Evolutionary conservation across 2,113 vertebrate species (phyloP).

Genomic region (Oryzias curvinotus): DNA sequence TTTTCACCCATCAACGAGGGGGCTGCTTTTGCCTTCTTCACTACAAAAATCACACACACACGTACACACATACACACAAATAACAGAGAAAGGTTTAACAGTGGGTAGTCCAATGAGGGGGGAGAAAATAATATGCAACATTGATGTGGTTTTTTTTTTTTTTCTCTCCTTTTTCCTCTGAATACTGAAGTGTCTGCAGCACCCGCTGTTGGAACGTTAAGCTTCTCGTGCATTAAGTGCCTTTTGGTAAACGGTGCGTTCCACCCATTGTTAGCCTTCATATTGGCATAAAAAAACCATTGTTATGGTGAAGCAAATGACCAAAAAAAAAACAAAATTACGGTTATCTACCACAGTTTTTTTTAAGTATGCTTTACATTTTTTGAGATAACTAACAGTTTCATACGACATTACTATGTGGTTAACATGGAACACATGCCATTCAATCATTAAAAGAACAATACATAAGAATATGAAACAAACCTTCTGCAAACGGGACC

Average conservation of each 20-base stretch:
- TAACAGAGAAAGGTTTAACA: constrained; percentile 98
- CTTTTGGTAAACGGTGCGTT: constrained; percentile 46
- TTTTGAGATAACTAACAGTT: too few species aligned
- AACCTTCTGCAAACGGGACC: constrained; percentile 99
- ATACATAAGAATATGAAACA: constrained; percentile 70
- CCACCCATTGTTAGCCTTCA: too few species aligned
- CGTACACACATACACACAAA: constrained; percentile 84
- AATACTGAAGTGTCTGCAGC: constrained; percentile 33
- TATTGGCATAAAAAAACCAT: not conserved
- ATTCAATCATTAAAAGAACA: constrained; percentile 41
- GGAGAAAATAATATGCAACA: constrained; percentile 73
- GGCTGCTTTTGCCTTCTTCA: constrained; percentile 99
- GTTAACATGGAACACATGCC: constrained; percentile 4
- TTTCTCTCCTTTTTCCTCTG: constrained; percentile 17
- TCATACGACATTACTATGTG: too few species aligned
- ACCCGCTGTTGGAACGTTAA: constrained; percentile 33
- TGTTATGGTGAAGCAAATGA: constrained; percentile 3
- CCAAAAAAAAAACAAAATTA: not conserved
- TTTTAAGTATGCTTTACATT: too few species aligned
- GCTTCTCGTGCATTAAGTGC: constrained; percentile 30
- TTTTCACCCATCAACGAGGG: constrained; percentile 98
- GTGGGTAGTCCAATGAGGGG: constrained; percentile 80
- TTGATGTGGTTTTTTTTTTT: constrained; percentile 59
- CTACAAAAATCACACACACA: constrained; percentile 96
- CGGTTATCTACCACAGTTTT: too few species aligned